Evolutionary conservation across 1,140 invertebrate species (phyloP), one percentile per base, ranked within the genome.

Genomic region (Lucilia cuprina): DNA sequence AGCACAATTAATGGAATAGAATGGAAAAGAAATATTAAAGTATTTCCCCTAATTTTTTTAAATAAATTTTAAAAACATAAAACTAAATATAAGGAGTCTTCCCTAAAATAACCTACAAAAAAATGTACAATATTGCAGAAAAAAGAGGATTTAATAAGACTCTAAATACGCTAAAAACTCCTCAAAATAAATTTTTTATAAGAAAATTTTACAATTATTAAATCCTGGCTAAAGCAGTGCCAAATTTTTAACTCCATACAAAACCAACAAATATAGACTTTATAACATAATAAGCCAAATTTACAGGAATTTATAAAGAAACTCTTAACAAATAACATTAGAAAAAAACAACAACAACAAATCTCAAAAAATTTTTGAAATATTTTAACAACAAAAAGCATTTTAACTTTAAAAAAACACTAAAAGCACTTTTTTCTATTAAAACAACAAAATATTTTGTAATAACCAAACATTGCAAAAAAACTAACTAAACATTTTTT

Each of bases 381-480:
- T 41, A 41, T 8, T n/a, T 41, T 8, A 41, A 10, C 41, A 41
- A 30, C 25, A 30, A 30, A n/a, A 30, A 41, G 41, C 41, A 41
- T 41, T 41, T 41, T 3, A 41, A 41, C 41, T 41, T 41, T 41
- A 10, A 41, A 41, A 5, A 0, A 2, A 10, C 5, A 10, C 7
- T 3, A 41, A 41, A 41, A 10, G 41, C 41, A 41, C 41, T 41
- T 3, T 41, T 41, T 41, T 41, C 41, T 41, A 41, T 41, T 8
- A 41, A 41, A 7, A 3, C 2, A 41, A 41, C 83, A 5, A 77
- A 1, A 84, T 75, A 84, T 85, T 50, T 70, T 84, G n/a, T 17
- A 82, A 82, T 82, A n/a, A 47, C 19, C 2, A 65, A 60, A 2
- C 78, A 50, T 4, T 83, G 83, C 50, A 85, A 82, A 83, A 30